Conservation (phyloP, 2,113 vertebrate genomes). For the Panthera leo region DNA sequence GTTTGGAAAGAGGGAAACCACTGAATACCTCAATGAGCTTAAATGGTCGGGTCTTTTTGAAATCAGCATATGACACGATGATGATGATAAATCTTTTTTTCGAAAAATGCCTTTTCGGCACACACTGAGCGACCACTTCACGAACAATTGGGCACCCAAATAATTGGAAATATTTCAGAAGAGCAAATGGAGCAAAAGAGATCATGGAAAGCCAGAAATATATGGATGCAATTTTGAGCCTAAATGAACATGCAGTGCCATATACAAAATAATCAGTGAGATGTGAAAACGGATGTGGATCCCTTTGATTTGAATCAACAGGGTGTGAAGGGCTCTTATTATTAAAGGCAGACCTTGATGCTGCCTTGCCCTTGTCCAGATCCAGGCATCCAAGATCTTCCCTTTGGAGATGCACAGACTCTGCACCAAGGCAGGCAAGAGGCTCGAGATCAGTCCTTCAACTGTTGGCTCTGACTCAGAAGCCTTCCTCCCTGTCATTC, state of each 20-base stretch:
- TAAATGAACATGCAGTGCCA: slow-evolving; percentile 65
- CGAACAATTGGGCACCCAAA: slow-evolving; percentile 61
- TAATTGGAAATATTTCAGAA: slow-evolving; percentile 76
- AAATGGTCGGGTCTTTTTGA: not conserved
- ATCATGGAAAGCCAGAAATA: slow-evolving; percentile 69
- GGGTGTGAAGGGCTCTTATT: slow-evolving; percentile 75
- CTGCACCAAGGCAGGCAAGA: not conserved
- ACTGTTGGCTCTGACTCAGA: not conserved
- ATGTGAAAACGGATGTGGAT: slow-evolving; percentile 73
- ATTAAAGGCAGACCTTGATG: slow-evolving; percentile 57
- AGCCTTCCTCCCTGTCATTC: not conserved
- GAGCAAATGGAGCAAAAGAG: slow-evolving; percentile 76
- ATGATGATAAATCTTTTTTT: slow-evolving; percentile 58
- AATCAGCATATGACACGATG: slow-evolving; percentile 43
- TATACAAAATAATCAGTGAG: slow-evolving; percentile 76
- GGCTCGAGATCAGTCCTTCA: not conserved
- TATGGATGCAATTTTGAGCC: slow-evolving; percentile 72
- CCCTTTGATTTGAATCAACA: slow-evolving; percentile 75
- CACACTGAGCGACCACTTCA: slow-evolving; percentile 57
- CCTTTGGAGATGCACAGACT: not conserved
- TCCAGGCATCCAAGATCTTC: not conserved
- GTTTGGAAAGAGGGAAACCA: slow-evolving; percentile 33
- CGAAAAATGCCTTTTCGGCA: slow-evolving; percentile 42
- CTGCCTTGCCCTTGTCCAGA: not conserved
- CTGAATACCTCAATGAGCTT: slow-evolving; percentile 34